A percentile compares a stretch with the other conserved stretches of the same genome.
phyloP scores from a whole-genome alignment of 2,888 invertebrate genomes.

The Leptura quadrifasciata region DNA sequence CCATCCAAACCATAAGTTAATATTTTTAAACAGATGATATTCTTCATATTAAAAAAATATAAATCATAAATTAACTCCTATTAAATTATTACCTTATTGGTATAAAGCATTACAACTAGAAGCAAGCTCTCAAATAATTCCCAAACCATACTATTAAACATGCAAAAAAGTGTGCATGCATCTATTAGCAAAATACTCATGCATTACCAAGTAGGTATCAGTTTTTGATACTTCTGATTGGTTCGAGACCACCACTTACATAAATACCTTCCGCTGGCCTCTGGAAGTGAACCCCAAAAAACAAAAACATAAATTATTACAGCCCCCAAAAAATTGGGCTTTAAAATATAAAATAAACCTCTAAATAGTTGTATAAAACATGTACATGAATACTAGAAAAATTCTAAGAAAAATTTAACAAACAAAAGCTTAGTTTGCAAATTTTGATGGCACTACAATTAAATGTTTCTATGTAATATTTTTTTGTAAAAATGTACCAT shows the following conservation, averaged over 20 bases:
- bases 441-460: constrained; percentile 41
- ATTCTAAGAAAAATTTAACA: constrained; percentile 26
- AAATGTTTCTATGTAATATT: constrained; percentile 4
- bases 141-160: constrained; percentile 23
- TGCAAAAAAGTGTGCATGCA: constrained; percentile 42
- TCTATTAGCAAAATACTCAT: constrained; percentile 56
- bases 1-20: constrained; percentile 29
- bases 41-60: not conserved
- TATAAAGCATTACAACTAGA: constrained; percentile 18
- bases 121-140: constrained; percentile 18
- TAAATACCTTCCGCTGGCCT: constrained; percentile 73
- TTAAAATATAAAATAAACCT: constrained; percentile 48
- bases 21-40: constrained; percentile 5
- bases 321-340: constrained; percentile 54
- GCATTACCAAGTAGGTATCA: constrained; percentile 63
- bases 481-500: not conserved
- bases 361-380: constrained; percentile 27
- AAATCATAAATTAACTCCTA: constrained; percentile 14
- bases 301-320: constrained; percentile 67
- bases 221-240: constrained; percentile 46
- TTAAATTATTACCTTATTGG: constrained; percentile 29
- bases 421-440: constrained; percentile 30
- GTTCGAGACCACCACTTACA: constrained; percentile 74
- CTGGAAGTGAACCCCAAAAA: constrained; percentile 71
- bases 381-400: constrained; percentile 31